Percentiles rank a stretch among this genome's conserved stretches.
phyloP scores from a whole-genome alignment of 2,797 vertebrate genomes.

The Champsocephalus esox region DNA sequence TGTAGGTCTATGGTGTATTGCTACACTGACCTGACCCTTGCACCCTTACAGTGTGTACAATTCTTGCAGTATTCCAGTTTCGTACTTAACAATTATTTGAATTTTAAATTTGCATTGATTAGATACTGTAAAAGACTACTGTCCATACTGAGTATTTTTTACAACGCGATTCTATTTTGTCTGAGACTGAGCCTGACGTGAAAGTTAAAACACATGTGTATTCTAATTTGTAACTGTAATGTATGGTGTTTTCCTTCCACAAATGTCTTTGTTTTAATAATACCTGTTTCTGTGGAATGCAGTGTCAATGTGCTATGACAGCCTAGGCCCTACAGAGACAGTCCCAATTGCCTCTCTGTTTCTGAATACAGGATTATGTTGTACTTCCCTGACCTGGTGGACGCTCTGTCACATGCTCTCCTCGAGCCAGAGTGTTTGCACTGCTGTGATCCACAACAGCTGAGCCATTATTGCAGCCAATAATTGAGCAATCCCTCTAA shows the following conservation, averaged over 20 bases:
- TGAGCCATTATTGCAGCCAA: slow-evolving; percentile 15
- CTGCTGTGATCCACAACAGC: slow-evolving; percentile 47
- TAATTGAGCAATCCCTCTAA: slow-evolving; percentile 34
- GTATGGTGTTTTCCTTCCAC: background rate
- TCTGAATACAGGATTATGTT: slow-evolving; percentile 12
- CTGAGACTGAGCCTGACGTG: background rate
- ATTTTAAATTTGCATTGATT: background rate
- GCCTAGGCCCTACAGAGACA: background rate
- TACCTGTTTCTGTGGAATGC: background rate
- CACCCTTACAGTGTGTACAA: background rate
- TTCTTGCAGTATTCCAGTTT: background rate
- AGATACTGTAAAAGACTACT: background rate
- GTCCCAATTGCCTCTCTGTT: background rate
- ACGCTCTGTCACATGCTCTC: slow-evolving; percentile 58
- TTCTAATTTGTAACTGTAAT: background rate
- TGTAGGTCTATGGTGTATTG: background rate
- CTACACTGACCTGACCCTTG: background rate
- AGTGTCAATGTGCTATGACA: slow-evolving; percentile 12
- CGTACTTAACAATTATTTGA: background rate
- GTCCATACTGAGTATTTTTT: background rate
- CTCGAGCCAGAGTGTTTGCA: slow-evolving; percentile 25
- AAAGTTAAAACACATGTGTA: background rate
- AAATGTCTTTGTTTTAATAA: background rate
- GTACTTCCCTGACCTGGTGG: slow-evolving; percentile 31
- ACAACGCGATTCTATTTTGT: background rate